Evolutionary conservation across 2,797 vertebrate species (phyloP).

Genomic region (Galagoides demidoff): DNA sequence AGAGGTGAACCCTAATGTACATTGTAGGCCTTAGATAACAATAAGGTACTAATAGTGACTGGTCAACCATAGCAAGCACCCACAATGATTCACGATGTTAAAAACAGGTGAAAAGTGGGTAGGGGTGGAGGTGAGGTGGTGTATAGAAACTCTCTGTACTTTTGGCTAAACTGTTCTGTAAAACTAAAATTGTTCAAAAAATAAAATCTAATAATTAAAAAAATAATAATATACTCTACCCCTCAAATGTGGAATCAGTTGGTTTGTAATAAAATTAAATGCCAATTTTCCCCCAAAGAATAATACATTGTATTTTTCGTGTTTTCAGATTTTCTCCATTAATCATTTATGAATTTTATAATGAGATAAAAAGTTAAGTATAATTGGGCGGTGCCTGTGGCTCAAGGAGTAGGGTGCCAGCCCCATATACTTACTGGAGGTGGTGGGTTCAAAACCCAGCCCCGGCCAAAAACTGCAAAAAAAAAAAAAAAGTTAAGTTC

Average conservation of each 20-base stretch:
- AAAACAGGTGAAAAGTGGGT: background rate
- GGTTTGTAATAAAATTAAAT: background rate
- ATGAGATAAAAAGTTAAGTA: conserved; percentile 1
- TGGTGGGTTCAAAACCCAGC: too few species aligned
- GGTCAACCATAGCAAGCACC: background rate
- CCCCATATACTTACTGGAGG: too few species aligned
- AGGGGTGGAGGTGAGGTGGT: background rate
- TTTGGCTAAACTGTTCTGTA: background rate
- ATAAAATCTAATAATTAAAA: background rate
- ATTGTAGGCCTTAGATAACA: background rate
- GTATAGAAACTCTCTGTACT: background rate
- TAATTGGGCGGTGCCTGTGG: background rate
- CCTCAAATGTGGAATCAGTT: background rate
- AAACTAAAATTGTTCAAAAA: background rate
- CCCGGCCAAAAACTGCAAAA: too few species aligned
- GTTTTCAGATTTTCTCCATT: conserved; percentile 37
- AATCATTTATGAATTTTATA: conserved; percentile 23
- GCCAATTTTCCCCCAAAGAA: background rate
- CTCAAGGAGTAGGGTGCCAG: too few species aligned
- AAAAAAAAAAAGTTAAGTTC: background rate
- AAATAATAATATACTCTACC: background rate
- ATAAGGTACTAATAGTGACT: background rate
- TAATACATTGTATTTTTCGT: background rate
- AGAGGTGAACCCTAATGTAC: background rate
- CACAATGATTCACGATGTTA: background rate